These are phyloP conservation scores for Premnoplex brunnescens DNA, from an alignment of 2,797 vertebrate genomes.

Conservation along the genomic window DNA sequence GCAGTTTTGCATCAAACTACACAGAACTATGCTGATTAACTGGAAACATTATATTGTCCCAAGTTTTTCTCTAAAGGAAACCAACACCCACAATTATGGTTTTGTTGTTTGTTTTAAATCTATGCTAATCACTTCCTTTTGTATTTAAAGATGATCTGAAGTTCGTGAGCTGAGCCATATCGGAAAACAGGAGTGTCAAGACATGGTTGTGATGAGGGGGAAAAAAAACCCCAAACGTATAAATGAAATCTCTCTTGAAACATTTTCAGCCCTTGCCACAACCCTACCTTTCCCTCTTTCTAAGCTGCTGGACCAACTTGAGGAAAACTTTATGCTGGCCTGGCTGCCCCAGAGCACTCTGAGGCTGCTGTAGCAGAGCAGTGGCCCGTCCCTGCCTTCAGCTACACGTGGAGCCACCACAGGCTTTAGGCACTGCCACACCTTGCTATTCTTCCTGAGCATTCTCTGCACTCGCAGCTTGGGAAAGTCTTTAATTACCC, in stretches of 20 bases:
- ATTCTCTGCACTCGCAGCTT: neutral
- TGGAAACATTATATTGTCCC: neutral
- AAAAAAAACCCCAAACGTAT: neutral
- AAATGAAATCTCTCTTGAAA: neutral
- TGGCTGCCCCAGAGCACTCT: neutral
- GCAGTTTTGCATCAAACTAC: neutral
- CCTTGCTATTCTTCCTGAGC: neutral
- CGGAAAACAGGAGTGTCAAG: accelerated
- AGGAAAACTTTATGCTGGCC: neutral
- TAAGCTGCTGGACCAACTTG: neutral
- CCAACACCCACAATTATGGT: neutral
- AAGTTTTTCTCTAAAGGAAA: neutral
- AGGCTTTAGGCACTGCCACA: neutral
- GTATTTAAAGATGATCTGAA: neutral
- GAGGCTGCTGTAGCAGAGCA: neutral
- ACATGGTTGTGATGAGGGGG: neutral
- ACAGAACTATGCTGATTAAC: neutral
- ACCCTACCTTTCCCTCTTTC: neutral
- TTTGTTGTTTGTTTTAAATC: neutral
- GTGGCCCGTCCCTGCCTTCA: neutral
- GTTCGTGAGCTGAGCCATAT: neutral
- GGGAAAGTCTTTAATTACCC: neutral
- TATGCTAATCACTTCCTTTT: neutral
- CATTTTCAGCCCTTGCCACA: neutral
- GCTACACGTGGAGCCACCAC: neutral